Evolutionary conservation across 2,113 vertebrate genomes (phyloP), one percentile per base, ranked within the genome.

Genomic region (Ammodytes marinus): DNA sequence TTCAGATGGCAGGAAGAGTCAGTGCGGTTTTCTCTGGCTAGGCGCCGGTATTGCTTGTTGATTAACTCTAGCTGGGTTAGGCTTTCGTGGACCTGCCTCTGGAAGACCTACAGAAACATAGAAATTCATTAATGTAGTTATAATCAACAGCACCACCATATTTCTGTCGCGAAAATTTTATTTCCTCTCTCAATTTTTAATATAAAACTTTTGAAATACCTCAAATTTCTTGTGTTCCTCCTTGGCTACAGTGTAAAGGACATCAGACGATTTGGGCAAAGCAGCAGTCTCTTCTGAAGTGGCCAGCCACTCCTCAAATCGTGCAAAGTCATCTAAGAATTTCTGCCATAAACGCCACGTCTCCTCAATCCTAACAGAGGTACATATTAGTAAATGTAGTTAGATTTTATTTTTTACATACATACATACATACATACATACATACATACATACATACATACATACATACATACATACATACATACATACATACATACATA

Each of bases 181-280:
- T 35, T 12, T 5, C 2, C 10, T 61, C 5, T 59, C 5, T 74
- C 6, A 8, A 8, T 4, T 53, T 65, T 11, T 42, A 13, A 27
- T 17, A 47, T 37, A 12, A 42, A 8, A 12, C 5, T 52, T 69
- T 61, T 54, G 8, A 12, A 60, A 40, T 78, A 70, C 98, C 97
- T 99, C 98, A 93, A 99, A 99, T 91, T 97, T 99, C 95, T 99
- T 99, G 15, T 99, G 95, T 57, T 99, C 99, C 84, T 99, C 98
- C 86, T 99, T 99, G 89, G 98, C 98, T 59, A 97, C 93, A 0
- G 97, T 98, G 88, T 99, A 99, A 19, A 99, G 93, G 0, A 99
- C 97, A 39, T 95, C 97, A 4, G 99, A 98, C 64, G 99, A 99
- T 90, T 97, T 98, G 13, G 98, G 96, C 46, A 96, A 94, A 40